Conservation (phyloP, 2,113 vertebrate genomes). For the Boleophthalmus pectinirostris region DNA sequence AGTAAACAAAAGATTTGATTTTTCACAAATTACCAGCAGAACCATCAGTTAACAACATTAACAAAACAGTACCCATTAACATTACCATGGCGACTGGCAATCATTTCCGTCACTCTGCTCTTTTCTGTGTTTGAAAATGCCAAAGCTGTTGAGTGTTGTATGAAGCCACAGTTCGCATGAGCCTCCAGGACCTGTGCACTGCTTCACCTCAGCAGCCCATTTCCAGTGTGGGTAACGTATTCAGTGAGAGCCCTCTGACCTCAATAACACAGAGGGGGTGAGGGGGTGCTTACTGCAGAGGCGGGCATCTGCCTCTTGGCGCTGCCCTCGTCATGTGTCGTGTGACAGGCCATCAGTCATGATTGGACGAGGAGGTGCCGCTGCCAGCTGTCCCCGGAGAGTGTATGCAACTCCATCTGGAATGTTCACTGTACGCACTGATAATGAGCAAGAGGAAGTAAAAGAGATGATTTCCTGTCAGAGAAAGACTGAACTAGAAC, state of each 20-base stretch:
- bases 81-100: not conserved
- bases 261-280: not conserved
- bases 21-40: not conserved
- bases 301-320: slow-evolving; percentile 21
- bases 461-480: not conserved
- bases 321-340: slow-evolving; percentile 25
- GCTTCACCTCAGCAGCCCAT: not conserved
- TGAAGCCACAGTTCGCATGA: not conserved
- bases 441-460: not conserved
- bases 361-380: slow-evolving; percentile 16
- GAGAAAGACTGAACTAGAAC: not conserved
- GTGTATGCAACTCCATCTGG: slow-evolving; percentile 6
- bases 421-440: slow-evolving; percentile 1
- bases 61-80: not conserved
- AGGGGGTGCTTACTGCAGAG: slow-evolving; percentile 5
- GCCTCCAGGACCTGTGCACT: not conserved
- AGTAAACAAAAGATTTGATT: not conserved
- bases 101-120: not conserved
- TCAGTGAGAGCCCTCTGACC: slow-evolving; percentile 28
- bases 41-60: not conserved
- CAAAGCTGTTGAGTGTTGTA: not conserved
- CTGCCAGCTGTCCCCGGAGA: slow-evolving; percentile 34
- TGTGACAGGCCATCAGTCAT: slow-evolving; percentile 48
- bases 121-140: slow-evolving; percentile 1
- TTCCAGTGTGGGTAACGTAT: slow-evolving; percentile 17